phyloP scores from a whole-genome alignment of 1,140 invertebrate genomes.

The Cotesia typhae region DNA sequence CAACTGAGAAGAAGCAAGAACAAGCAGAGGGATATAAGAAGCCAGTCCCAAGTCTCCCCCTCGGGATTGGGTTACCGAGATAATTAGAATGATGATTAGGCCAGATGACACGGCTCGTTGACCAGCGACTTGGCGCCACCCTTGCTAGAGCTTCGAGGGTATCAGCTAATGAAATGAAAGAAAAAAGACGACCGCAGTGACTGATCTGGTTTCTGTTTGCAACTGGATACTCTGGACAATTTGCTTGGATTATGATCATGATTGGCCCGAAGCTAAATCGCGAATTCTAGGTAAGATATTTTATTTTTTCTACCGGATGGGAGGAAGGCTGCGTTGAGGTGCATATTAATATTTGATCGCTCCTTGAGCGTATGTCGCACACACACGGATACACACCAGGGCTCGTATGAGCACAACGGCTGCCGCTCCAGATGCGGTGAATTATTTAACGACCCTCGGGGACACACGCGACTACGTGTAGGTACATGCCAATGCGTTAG shows the following conservation, averaged over 20 bases:
- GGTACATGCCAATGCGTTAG: constrained; percentile 44
- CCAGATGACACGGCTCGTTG: constrained; percentile 57
- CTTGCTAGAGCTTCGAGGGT: not conserved
- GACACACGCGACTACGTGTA: constrained; percentile 49
- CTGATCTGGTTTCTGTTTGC: no score
- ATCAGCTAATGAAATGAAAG: not conserved
- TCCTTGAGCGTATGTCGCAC: constrained; percentile 54
- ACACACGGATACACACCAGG: constrained; percentile 39
- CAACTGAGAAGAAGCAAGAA: not conserved
- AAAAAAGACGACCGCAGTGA: no score
- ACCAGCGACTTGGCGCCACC: constrained; percentile 47
- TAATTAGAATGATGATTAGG: constrained; percentile 65
- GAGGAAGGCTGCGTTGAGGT: constrained; percentile 50
- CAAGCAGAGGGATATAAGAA: constrained; percentile 43
- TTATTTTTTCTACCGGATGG: not conserved
- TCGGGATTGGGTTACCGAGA: constrained; percentile 59
- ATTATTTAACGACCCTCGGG: constrained; percentile 63
- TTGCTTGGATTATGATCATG: no score
- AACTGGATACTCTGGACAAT: no score
- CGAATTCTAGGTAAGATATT: not conserved
- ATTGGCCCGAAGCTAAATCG: no score
- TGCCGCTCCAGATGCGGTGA: constrained; percentile 57
- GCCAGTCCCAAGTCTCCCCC: constrained; percentile 25
- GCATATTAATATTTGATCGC: constrained; percentile 65
- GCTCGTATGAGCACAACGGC: constrained; percentile 45